phyloP scores from a whole-genome alignment of 2,797 vertebrate species.

The Sebastes baramenuke region DNA sequence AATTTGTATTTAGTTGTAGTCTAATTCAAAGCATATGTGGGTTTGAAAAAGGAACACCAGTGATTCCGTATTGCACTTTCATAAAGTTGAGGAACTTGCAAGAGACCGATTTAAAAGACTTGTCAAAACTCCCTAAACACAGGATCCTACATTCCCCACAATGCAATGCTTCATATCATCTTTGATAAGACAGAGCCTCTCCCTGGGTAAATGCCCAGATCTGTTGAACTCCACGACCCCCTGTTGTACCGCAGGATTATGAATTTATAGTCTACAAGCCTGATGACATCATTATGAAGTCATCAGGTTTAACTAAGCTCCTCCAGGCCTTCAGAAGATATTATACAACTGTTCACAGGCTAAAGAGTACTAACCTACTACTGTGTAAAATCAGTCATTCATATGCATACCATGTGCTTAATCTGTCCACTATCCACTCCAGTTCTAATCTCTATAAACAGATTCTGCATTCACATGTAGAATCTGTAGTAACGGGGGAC shows the following conservation, averaged over 20 bases:
- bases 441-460: not conserved
- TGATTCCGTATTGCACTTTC: not conserved
- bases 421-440: not conserved
- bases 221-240: too few species aligned
- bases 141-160: not conserved
- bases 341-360: not conserved
- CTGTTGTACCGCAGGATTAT: not conserved
- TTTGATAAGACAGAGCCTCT: too few species aligned
- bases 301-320: not conserved
- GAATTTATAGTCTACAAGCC: too few species aligned
- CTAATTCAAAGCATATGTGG: not conserved
- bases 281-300: not conserved
- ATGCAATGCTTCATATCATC: not conserved
- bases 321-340: not conserved
- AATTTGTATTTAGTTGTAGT: not conserved
- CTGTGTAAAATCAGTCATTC: not conserved
- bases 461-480: not conserved
- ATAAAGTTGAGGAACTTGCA: not conserved
- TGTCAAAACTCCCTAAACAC: not conserved
- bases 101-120: not conserved
- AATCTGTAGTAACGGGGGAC: not conserved
- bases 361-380: not conserved
- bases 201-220: too few species aligned
- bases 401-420: not conserved
- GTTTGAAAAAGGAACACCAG: not conserved